A percentile compares a stretch with the other conserved stretches of the same genome.
phyloP scores from a whole-genome alignment of 2,888 invertebrate genomes.

The Steinernema carpocapsae region DNA sequence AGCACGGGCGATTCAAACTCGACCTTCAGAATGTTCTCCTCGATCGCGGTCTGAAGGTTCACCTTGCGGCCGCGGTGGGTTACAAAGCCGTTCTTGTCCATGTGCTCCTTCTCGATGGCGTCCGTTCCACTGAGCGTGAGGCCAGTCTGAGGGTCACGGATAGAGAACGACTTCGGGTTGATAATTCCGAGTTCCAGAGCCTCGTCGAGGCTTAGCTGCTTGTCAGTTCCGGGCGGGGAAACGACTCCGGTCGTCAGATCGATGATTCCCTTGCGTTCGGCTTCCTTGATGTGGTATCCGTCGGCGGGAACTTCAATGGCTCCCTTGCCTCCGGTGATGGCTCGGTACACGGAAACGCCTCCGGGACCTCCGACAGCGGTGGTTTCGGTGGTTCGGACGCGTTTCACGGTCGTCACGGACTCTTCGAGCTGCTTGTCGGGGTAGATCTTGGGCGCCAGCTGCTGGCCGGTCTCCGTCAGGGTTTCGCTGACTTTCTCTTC shows the following conservation, averaged over 20 bases:
- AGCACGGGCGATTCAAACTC: slow-evolving; percentile 63
- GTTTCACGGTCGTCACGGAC: slow-evolving; percentile 68
- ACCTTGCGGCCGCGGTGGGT: slow-evolving; percentile 48
- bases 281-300: slow-evolving; percentile 83
- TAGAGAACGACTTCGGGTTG: slow-evolving; percentile 79
- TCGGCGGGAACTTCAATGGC: slow-evolving; percentile 80
- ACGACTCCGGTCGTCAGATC: slow-evolving; percentile 84
- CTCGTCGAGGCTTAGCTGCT: slow-evolving; percentile 83
- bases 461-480: slow-evolving; percentile 68
- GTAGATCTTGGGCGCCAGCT: slow-evolving; percentile 67
- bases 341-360: slow-evolving; percentile 65
- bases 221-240: slow-evolving; percentile 84
- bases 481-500: slow-evolving; percentile 68
- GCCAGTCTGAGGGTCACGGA: slow-evolving; percentile 83
- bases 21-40: slow-evolving; percentile 57
- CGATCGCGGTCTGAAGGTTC: slow-evolving; percentile 64
- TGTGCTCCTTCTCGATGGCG: slow-evolving; percentile 80
- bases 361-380: slow-evolving; percentile 63
- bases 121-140: slow-evolving; percentile 82
- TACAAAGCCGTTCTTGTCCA: slow-evolving; percentile 62
- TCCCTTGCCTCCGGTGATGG: slow-evolving; percentile 68
- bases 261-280: slow-evolving; percentile 82
- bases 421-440: slow-evolving; percentile 68
- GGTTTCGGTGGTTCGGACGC: slow-evolving; percentile 67
- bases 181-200: slow-evolving; percentile 74